These are phyloP conservation scores for Lasiurus cinereus DNA, from an alignment of 2,113 vertebrate genomes.

Conservation along the genomic window DNA sequence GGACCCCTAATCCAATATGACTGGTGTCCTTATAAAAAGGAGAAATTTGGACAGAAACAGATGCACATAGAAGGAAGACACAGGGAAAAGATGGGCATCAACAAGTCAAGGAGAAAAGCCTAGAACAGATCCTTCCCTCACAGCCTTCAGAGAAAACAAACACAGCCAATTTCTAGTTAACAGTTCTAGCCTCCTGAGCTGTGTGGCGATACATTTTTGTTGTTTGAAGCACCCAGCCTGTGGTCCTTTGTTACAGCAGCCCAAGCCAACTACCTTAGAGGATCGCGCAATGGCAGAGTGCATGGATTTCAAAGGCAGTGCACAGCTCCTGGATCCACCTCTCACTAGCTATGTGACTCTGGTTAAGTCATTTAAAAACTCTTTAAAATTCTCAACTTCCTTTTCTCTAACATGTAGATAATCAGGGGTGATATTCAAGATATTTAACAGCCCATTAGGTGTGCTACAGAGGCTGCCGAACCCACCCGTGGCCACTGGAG, in stretches of 20 bases:
- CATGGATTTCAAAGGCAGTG: background rate
- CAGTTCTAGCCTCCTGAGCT: background rate
- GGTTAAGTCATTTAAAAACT: constrained; percentile 1
- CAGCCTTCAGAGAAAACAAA: background rate
- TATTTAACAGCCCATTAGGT: background rate
- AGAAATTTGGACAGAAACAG: background rate
- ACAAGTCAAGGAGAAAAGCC: background rate
- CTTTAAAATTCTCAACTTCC: constrained; percentile 41
- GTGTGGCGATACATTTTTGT: background rate
- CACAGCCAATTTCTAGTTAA: background rate
- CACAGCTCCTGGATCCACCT: background rate
- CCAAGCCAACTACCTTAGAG: background rate
- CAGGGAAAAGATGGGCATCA: background rate
- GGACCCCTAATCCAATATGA: background rate
- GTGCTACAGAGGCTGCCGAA: background rate
- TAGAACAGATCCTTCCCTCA: background rate
- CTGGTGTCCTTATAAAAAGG: background rate
- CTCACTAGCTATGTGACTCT: background rate
- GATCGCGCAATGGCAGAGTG: background rate
- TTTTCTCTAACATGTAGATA: constrained; percentile 19
- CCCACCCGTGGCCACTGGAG: too few species aligned
- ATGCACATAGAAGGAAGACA: background rate
- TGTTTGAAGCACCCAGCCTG: background rate
- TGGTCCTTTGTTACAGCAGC: background rate
- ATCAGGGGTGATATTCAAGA: background rate